These are phyloP conservation scores for Glyphotaelius pellucidus DNA, from an alignment of 2,888 invertebrate species.

Conservation along the genomic window DNA sequence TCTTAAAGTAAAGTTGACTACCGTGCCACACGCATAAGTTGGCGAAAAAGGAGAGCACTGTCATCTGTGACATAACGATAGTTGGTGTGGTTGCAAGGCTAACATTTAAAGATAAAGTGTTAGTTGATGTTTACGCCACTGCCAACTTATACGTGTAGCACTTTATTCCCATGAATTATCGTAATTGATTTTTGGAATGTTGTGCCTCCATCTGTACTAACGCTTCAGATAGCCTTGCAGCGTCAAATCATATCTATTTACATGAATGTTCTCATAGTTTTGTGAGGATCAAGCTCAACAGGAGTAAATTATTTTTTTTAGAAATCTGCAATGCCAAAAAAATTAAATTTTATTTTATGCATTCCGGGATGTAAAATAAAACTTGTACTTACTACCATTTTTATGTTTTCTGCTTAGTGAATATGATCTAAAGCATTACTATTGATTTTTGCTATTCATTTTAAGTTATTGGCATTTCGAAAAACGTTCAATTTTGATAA, in stretches of 20 bases:
- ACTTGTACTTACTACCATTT: neutral
- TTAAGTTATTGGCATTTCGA: neutral
- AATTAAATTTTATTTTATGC: neutral
- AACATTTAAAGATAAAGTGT: too few relatives aligned
- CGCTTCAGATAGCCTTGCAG: too few relatives aligned
- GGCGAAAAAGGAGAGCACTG: too few relatives aligned
- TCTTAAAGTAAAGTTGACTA: too few relatives aligned
- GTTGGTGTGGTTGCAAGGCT: too few relatives aligned
- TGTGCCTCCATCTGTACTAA: too few relatives aligned
- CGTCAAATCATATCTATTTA: neutral
- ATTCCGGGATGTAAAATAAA: neutral
- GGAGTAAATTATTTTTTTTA: neutral
- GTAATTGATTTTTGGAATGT: too few relatives aligned
- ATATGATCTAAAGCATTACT: neutral
- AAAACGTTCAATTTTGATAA: neutral
- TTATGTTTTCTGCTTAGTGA: neutral
- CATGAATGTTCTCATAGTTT: neutral
- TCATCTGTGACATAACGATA: too few relatives aligned
- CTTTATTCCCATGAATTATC: too few relatives aligned
- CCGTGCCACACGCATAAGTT: too few relatives aligned
- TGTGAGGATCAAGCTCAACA: neutral
- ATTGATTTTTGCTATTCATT: neutral
- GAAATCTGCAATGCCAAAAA: neutral
- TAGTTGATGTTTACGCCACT: too few relatives aligned
- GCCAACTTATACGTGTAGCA: too few relatives aligned